Base-by-base conservation (phyloP, 2,113 vertebrate genomes). In the Syngnathus typhle region DNA sequence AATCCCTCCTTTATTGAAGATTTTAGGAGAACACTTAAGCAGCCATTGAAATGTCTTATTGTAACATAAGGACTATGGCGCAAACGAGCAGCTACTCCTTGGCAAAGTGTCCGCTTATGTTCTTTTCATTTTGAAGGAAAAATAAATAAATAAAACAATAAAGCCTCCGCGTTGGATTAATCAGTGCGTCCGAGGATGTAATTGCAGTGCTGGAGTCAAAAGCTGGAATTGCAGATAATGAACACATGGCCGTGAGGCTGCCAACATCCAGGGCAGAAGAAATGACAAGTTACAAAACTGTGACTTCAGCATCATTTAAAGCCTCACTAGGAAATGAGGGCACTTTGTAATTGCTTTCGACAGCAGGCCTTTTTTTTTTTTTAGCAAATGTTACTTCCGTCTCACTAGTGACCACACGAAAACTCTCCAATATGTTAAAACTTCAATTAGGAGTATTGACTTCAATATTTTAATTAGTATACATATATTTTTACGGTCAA, bases 191-290 rank as follows among this genome's bases (percentile, higher is more conserved):
- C 88, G 87, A 90, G 88, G 84, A 87, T 89, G 88, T 90, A 89
- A 90, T 90, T 90, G 88, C 86, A 80, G 78, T 80, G 80, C 87
- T 76, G 69, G 81, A 89, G 88, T 90, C 84, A 89, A 27, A 90
- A 87, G 87, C 88, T 91, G 89, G 83, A 87, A 87, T 84, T 81
- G 82, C 81, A 89, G 90, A 91, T 91, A 89, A 91, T 89, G 83
- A 83, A 84, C 78, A 76, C 79, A 46, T 81, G 82, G 85, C 81
- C 80, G 75, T 73, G 74, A 70, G 60, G 81, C 82, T 85, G 86
- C 83, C 88, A 89, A 81, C 82, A 88, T 77, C 71, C 80, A 75
- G 77, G 72, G 71, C 71, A 65, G 69, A 74, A 82, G 74, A 81
- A 80, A 83, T 75, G 64, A 84, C 68, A 84, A 86, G 75, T 87